These are phyloP conservation scores for Grammomys dolichurus DNA, from an alignment of 2,113 vertebrate species.

Conservation along the genomic window DNA sequence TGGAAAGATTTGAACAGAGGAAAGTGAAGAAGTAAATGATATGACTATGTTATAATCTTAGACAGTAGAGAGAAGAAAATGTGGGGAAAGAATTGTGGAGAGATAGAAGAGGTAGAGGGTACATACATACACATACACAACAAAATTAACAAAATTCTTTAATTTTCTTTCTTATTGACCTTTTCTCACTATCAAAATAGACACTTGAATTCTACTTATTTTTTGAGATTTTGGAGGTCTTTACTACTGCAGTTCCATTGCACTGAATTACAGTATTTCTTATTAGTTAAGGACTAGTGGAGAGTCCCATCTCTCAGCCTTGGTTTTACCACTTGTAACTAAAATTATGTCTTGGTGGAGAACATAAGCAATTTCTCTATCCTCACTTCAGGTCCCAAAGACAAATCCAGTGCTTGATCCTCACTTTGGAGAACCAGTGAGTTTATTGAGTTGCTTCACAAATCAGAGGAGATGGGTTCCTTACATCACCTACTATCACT, in stretches of 20 bases:
- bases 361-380: background rate
- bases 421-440: background rate
- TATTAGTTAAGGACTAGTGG: background rate
- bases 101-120: background rate
- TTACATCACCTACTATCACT: background rate
- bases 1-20: background rate
- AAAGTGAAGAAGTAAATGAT: background rate
- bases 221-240: background rate
- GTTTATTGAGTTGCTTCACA: background rate
- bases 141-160: background rate
- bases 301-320: background rate
- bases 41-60: background rate
- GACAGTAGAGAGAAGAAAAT: background rate
- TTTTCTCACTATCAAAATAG: no score
- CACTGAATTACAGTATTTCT: background rate
- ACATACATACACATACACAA: background rate
- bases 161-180: background rate
- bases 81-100: no score
- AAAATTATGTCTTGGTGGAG: background rate
- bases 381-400: background rate
- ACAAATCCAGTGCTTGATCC: no score
- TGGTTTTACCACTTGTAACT: background rate
- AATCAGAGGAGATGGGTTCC: background rate
- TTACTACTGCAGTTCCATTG: background rate
- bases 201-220: background rate